phyloP scores from a whole-genome alignment of 2,113 vertebrate species.

The Grammomys surdaster region DNA sequence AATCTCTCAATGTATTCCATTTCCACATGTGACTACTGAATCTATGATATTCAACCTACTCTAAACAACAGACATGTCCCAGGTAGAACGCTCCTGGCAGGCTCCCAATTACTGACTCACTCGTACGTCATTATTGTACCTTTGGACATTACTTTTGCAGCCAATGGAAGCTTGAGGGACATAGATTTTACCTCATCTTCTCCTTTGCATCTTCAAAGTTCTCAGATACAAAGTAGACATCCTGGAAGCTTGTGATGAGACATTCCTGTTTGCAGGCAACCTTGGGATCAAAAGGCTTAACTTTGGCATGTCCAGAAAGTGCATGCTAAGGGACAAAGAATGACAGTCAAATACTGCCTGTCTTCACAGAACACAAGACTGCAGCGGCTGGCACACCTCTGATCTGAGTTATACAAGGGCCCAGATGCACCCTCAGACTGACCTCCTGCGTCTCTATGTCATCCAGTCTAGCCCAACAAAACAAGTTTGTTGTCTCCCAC shows the following conservation, averaged over 20 bases:
- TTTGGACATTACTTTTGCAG: not conserved
- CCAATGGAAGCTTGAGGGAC: not conserved
- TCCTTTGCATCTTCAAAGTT: slow-evolving; percentile 98
- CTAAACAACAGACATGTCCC: not conserved
- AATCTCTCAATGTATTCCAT: slow-evolving; percentile 27
- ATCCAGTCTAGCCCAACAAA: slow-evolving; percentile 6
- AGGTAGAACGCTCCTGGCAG: not conserved
- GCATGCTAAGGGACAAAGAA: slow-evolving; percentile 88
- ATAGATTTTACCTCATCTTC: slow-evolving; percentile 93
- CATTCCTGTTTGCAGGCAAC: slow-evolving; percentile 95
- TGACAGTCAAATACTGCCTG: not conserved
- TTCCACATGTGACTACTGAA: slow-evolving; percentile 25
- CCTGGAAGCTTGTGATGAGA: slow-evolving; percentile 97
- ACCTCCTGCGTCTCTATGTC: slow-evolving; percentile 23
- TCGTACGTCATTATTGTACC: not conserved
- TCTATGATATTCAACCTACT: not conserved
- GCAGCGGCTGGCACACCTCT: not conserved
- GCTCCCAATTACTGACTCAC: not conserved
- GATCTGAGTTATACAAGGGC: not conserved
- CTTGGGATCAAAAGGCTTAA: slow-evolving; percentile 95
- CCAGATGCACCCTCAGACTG: slow-evolving; percentile 24
- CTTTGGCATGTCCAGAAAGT: slow-evolving; percentile 93
- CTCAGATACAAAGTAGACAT: slow-evolving; percentile 97
- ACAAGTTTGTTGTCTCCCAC: not conserved
- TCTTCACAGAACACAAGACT: not conserved